A percentile compares a stretch with the other conserved stretches of the same genome.
phyloP scores from a whole-genome alignment of 2,888 invertebrate species.

The Lobophora halterata region DNA sequence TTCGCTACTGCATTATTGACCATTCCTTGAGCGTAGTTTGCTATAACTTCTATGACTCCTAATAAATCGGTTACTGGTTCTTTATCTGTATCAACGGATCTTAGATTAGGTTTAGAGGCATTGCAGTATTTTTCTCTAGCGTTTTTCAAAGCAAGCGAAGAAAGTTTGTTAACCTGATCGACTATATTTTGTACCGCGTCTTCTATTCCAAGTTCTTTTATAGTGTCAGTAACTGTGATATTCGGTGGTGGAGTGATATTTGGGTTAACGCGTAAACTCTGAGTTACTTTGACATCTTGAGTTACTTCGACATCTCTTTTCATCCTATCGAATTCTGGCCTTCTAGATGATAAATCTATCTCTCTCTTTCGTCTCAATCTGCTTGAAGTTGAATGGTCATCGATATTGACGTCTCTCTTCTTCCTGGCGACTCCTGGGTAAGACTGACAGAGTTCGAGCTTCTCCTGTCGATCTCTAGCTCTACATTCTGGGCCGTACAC shows the following conservation, averaged over 20 bases:
- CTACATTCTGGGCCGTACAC: conserved; percentile 61
- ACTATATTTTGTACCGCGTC: conserved; percentile 46
- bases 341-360: conserved; percentile 1
- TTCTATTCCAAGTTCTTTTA: conserved; percentile 47
- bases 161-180: conserved; percentile 46
- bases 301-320: conserved; percentile 19
- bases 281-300: conserved; percentile 12
- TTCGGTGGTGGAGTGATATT: conserved; percentile 58
- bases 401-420: conserved; percentile 28
- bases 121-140: conserved; percentile 54
- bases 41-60: conserved; percentile 43
- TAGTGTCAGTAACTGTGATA: conserved; percentile 12
- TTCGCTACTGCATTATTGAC: conserved; percentile 44
- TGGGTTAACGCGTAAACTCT: conserved; percentile 57
- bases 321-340: conserved; percentile 5
- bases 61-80: conserved; percentile 35
- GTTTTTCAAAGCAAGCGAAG: conserved; percentile 44
- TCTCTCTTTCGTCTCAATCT: not conserved
- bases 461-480: conserved; percentile 55
- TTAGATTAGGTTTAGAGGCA: conserved; percentile 14
- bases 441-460: conserved; percentile 59
- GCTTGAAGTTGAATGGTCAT: not conserved
- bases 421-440: conserved; percentile 52
- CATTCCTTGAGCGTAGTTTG: conserved; percentile 40
- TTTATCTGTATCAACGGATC: conserved; percentile 6